Percentiles rank a stretch among this genome's conserved stretches.
These are phyloP conservation scores for Formicarius rufipectus DNA, from an alignment of 2,113 vertebrate species.

Conservation along the genomic window DNA sequence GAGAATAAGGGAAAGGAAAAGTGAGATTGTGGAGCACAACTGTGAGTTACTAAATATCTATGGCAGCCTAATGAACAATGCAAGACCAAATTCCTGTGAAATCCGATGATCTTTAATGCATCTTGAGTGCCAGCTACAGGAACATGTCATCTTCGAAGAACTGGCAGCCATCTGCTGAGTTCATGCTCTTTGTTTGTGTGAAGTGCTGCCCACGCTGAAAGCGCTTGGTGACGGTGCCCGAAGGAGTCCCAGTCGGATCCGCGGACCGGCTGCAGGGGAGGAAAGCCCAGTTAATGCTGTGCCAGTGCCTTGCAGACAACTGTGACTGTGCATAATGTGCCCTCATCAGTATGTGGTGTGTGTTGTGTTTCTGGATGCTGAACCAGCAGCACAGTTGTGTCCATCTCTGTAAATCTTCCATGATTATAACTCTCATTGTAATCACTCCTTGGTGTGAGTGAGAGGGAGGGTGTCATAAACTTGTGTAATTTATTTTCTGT, in stretches of 20 bases:
- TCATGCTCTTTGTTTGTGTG: background rate
- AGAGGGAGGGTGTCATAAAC: background rate
- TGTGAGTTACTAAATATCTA: background rate
- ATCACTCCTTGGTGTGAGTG: background rate
- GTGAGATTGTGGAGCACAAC: background rate
- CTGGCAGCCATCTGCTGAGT: background rate
- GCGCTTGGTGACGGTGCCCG: background rate
- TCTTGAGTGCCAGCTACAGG: background rate
- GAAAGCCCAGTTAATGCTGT: background rate
- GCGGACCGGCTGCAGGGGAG: background rate
- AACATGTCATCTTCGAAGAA: background rate
- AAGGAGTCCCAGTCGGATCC: background rate
- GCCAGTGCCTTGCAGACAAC: background rate
- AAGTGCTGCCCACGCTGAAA: background rate
- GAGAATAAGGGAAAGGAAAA: background rate
- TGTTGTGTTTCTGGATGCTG: background rate
- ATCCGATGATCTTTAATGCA: background rate
- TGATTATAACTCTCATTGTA: background rate
- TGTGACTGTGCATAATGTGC: background rate
- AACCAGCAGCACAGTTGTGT: background rate
- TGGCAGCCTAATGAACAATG: background rate
- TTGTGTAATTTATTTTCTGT: slow-evolving; percentile 7
- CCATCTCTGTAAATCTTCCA: background rate
- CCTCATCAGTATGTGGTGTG: background rate
- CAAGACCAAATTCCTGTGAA: background rate